Conservation (phyloP, 2,888 invertebrate genomes). For the Notodonta dromedarius region DNA sequence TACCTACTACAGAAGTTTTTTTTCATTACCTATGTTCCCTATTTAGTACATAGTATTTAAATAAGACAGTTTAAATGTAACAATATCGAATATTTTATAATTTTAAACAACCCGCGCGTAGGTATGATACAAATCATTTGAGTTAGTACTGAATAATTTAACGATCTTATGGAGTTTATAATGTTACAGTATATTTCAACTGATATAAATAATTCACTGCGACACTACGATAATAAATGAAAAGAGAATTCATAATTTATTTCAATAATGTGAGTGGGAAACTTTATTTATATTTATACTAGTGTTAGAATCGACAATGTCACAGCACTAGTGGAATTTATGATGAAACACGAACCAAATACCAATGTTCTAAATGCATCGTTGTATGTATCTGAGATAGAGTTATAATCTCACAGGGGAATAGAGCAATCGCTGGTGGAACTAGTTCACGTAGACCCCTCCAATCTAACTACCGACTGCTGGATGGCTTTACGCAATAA, state of each 20-base stretch:
- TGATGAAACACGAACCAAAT: no score
- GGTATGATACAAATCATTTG: not conserved
- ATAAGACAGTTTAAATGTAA: no score
- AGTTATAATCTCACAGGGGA: slow-evolving; percentile 29
- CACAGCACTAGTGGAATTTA: not conserved
- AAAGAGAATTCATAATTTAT: slow-evolving; percentile 20
- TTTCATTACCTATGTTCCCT: no score
- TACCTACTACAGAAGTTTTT: no score
- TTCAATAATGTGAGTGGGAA: slow-evolving; percentile 11
- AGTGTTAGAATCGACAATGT: slow-evolving; percentile 5
- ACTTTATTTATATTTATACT: not conserved
- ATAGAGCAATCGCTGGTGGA: slow-evolving; percentile 31
- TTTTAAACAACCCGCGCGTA: not conserved
- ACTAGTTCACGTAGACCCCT: slow-evolving; percentile 38
- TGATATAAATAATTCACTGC: slow-evolving; percentile 16
- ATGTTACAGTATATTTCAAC: slow-evolving; percentile 8
- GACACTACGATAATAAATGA: slow-evolving; percentile 15
- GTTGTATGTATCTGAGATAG: not conserved
- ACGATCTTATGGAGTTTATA: not conserved
- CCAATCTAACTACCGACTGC: slow-evolving; percentile 39
- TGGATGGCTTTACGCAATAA: slow-evolving; percentile 29
- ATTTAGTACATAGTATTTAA: no score
- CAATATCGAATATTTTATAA: not conserved
- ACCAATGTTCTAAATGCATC: not conserved
- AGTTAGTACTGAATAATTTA: slow-evolving; percentile 1